Conservation (phyloP, 1,140 invertebrate genomes). For the Drosophila mayri region DNA sequence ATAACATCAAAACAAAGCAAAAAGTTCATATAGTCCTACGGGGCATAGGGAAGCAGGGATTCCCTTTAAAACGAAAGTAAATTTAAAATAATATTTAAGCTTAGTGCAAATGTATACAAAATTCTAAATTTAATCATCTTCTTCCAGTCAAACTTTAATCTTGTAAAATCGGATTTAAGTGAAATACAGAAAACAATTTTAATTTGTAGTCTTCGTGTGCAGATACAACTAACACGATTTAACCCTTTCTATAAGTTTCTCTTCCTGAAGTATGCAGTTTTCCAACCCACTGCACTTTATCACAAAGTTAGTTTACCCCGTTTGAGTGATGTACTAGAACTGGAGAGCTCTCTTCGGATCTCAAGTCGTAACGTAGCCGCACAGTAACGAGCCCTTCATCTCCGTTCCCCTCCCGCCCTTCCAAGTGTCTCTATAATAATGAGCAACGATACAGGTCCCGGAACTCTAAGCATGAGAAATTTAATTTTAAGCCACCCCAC, state of each 20-base stretch:
- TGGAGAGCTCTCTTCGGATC: conserved; percentile 58
- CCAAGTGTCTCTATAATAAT: conserved; percentile 70
- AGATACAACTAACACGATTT: neutral
- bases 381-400: conserved; percentile 61
- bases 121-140: neutral
- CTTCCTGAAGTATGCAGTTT: neutral
- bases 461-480: conserved; percentile 70
- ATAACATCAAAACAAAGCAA: conserved; percentile 54
- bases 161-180: neutral
- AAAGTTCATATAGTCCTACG: neutral
- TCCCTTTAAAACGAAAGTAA: conserved; percentile 9
- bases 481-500: conserved; percentile 69
- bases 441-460: conserved; percentile 54
- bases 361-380: conserved; percentile 67
- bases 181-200: neutral
- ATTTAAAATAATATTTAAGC: neutral
- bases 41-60: neutral
- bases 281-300: conserved; percentile 22
- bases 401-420: neutral
- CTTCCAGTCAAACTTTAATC: too few relatives aligned
- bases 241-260: neutral
- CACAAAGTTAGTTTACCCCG: conserved; percentile 43
- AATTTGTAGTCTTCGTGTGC: neutral
- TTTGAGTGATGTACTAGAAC: conserved; percentile 44
- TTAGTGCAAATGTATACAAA: neutral